These are phyloP conservation scores for Karalla daura DNA, from an alignment of 2,797 vertebrate genomes.

Conservation along the genomic window DNA sequence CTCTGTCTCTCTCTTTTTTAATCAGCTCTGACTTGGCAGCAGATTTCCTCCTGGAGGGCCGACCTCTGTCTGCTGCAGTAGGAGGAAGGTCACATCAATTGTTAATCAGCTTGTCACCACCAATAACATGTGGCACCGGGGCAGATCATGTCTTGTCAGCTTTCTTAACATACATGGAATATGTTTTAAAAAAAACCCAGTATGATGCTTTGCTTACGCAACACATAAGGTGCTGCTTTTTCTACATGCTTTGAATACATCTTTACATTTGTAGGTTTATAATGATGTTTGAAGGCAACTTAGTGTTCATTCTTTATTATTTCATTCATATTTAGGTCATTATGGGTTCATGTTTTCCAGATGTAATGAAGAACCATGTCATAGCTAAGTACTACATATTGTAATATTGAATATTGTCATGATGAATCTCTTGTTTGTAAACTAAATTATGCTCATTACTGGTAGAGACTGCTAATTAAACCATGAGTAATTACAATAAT, in stretches of 20 bases:
- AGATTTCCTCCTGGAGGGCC: conserved; percentile 14
- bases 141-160: not conserved
- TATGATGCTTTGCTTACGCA: not conserved
- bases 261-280: not conserved
- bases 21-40: conserved; percentile 16
- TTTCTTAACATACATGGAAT: not conserved
- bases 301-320: not conserved
- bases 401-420: not conserved
- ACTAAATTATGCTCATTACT: not conserved
- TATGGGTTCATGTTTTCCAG: not conserved
- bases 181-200: not conserved
- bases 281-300: not conserved
- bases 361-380: not conserved
- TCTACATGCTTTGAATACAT: not conserved
- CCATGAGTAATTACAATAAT: not conserved
- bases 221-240: not conserved
- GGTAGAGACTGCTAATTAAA: conserved; percentile 2
- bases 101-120: conserved; percentile 31
- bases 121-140: not conserved
- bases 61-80: conserved; percentile 15
- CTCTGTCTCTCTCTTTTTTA: not conserved
- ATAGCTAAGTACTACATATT: not conserved
- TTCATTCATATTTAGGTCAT: not conserved
- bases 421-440: not conserved
- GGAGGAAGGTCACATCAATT: conserved; percentile 17